Base-by-base conservation (phyloP, 2,797 vertebrate species). In the Acipenser transmontanus region DNA sequence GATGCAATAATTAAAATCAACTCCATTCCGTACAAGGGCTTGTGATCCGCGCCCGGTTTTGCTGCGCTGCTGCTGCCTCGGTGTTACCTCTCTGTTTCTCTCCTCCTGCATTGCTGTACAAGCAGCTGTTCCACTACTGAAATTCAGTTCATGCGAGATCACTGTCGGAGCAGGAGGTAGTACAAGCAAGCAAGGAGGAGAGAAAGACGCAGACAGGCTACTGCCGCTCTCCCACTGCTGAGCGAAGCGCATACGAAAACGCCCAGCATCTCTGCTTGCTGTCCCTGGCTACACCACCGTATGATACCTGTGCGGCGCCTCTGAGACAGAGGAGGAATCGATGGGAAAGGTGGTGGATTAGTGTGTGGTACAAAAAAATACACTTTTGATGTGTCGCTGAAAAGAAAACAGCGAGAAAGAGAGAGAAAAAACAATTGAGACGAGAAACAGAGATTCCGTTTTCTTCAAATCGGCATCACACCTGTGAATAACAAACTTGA, bases 101-200 rank as follows among this genome's bases (percentile, higher is more conserved):
- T 74, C 79, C 81, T 86, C 81, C 80, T 83, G 87, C 88, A 77
- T 85, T 82, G 88, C 87, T 82, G 87, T 86, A 84, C 82, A 78
- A 87, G 87, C 87, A 88, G 88, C 88, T 88, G 88, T 88, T 85
- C 76, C 66, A 66, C 70, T 77, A 82, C 83, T 74, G 60, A 47
- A 76, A 81, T 80, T 81, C 81, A 81, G 71, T 78, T 72, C 71
- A 73, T 69, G 73, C 72, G 7, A 60, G 80, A 79, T 75, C 78
- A 69, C 71, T 78, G 69, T 77, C 63, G 81, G 77, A 76, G 34
- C 34, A 34, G 75, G 77, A 80, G 81, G 69, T 67, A 47, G 74
- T 76, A 62, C 73, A 68, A 67, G 50, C 73, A 64, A 61, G 62
- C 68, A 66, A 72, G 70, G 69, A 74, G 70, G 62, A 20, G 74